Evolutionary conservation across 2,888 invertebrate species (phyloP).

Genomic region (Chymomyza amoena): DNA sequence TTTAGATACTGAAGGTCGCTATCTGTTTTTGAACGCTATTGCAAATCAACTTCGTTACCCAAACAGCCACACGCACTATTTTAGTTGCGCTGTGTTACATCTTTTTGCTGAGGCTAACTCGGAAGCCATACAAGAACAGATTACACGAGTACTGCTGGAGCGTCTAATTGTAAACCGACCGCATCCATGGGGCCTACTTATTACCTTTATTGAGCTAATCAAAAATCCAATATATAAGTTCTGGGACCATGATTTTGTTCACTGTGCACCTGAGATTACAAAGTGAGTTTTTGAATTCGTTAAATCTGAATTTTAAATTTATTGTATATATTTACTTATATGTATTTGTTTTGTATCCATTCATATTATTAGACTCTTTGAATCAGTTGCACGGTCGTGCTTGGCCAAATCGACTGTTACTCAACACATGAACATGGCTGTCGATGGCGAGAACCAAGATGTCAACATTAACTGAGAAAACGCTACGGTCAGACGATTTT

Average conservation of each 20-base stretch:
- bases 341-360: background rate
- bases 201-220: slow-evolving; percentile 99
- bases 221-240: slow-evolving; percentile 99
- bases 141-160: slow-evolving; percentile 96
- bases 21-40: slow-evolving; percentile 98
- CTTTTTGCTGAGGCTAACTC: slow-evolving; percentile 98
- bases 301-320: slow-evolving; percentile 7
- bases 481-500: slow-evolving; percentile 42
- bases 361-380: slow-evolving; percentile 86
- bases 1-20: slow-evolving; percentile 96
- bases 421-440: slow-evolving; percentile 77
- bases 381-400: slow-evolving; percentile 97
- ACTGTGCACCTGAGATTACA: slow-evolving; percentile 99
- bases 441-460: slow-evolving; percentile 77
- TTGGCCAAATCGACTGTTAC: slow-evolving; percentile 88
- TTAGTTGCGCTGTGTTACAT: slow-evolving; percentile 97
- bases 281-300: slow-evolving; percentile 85
- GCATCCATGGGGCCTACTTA: slow-evolving; percentile 99
- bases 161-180: slow-evolving; percentile 98
- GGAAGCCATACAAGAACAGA: slow-evolving; percentile 98
- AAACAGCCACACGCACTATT: slow-evolving; percentile 99
- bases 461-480: slow-evolving; percentile 70
- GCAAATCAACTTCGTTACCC: slow-evolving; percentile 99
- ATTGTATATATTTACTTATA: no score
- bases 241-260: slow-evolving; percentile 99